These are phyloP conservation scores for Macropus fuliginosus DNA, from an alignment of 2,797 vertebrate genomes.

Conservation along the genomic window DNA sequence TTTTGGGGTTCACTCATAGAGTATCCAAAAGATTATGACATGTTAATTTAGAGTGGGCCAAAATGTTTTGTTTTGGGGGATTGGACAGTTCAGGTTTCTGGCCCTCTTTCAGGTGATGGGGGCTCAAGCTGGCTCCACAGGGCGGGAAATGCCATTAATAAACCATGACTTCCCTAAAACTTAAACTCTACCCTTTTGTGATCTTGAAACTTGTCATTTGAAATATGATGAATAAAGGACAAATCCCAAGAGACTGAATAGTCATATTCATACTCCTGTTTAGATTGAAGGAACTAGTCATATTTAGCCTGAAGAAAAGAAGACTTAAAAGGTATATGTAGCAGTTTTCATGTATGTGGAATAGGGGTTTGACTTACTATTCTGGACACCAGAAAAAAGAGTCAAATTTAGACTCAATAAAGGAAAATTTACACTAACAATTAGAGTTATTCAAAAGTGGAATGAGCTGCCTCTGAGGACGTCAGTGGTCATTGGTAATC, in stretches of 20 bases:
- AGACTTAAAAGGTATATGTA: neutral
- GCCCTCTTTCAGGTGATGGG: too few species aligned
- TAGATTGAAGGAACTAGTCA: neutral
- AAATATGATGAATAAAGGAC: neutral
- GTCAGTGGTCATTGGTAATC: neutral
- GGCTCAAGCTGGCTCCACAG: too few species aligned
- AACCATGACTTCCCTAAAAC: neutral
- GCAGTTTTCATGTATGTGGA: neutral
- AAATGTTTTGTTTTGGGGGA: too few species aligned
- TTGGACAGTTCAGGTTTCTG: too few species aligned
- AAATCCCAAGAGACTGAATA: neutral
- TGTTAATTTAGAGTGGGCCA: too few species aligned
- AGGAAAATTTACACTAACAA: too few species aligned
- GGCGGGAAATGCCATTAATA: neutral
- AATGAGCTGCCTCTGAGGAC: neutral
- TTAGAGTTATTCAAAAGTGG: neutral
- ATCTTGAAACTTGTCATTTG: neutral
- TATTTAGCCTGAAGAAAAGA: neutral
- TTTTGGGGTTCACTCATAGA: too few species aligned
- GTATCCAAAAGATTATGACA: too few species aligned
- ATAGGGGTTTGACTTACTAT: neutral
- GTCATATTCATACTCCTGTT: conserved; percentile 48
- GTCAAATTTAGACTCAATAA: neutral
- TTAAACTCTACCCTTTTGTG: neutral
- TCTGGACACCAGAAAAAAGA: neutral